phyloP scores from a whole-genome alignment of 35 echinoderm and acorn worm species.

The Ptychodera flava region DNA sequence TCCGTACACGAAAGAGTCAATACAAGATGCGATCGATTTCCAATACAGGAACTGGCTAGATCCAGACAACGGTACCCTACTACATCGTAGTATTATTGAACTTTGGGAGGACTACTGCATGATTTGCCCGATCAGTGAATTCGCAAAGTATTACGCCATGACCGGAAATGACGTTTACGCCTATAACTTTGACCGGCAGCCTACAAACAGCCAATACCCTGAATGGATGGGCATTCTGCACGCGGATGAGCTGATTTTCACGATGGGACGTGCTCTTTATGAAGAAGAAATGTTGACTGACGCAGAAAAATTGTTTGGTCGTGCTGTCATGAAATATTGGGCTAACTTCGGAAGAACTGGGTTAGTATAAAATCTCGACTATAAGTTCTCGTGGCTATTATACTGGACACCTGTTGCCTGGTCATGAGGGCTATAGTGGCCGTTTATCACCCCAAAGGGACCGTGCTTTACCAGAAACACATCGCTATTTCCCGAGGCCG shows the following conservation, averaged over 20 bases:
- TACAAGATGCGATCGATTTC: constrained; percentile 62
- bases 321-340: constrained; percentile 81
- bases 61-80: constrained; percentile 40
- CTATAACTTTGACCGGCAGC: constrained; percentile 62
- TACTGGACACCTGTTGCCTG: too few relatives aligned
- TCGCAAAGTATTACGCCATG: constrained; percentile 44
- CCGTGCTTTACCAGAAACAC: too few relatives aligned
- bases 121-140: constrained; percentile 49
- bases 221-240: constrained; percentile 96
- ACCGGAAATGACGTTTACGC: constrained; percentile 47
- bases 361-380: too few relatives aligned
- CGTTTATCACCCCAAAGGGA: too few relatives aligned
- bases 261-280: constrained; percentile 67
- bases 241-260: constrained; percentile 76
- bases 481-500: too few relatives aligned
- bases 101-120: constrained; percentile 50
- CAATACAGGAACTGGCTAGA: constrained; percentile 94
- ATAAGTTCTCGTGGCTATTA: too few relatives aligned
- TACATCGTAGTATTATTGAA: constrained; percentile 43
- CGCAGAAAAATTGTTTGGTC: constrained; percentile 45
- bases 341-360: constrained; percentile 89
- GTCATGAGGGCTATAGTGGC: too few relatives aligned
- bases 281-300: constrained; percentile 37
- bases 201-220: constrained; percentile 54
- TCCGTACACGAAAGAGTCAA: background rate